Percentiles rank a stretch among this genome's conserved stretches.
Evolutionary conservation across 2,888 invertebrate species (phyloP).

Genomic region (Trileptium ribeirensis): DNA sequence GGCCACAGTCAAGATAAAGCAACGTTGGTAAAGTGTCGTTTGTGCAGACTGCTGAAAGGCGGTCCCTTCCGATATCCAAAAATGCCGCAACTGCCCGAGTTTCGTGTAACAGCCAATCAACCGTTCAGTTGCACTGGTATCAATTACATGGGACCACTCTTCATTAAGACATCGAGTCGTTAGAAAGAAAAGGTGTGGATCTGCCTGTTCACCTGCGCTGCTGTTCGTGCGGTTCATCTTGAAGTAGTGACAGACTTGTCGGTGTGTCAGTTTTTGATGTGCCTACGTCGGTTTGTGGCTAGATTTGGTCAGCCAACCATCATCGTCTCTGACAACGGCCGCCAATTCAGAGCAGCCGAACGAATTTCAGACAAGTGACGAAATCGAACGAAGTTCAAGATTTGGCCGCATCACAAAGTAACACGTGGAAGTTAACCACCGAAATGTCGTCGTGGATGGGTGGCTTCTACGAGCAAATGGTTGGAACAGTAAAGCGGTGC

Average conservation of each 20-base stretch:
- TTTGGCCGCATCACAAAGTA: neutral
- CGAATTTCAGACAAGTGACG: constrained; percentile 42
- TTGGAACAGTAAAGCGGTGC: too few relatives aligned
- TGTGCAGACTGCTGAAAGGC: neutral
- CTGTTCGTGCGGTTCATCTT: too few relatives aligned
- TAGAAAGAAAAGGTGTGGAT: constrained; percentile 46
- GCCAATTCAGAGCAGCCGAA: constrained; percentile 49
- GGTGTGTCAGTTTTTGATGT: too few relatives aligned
- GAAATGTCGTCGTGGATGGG: too few relatives aligned
- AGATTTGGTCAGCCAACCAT: constrained; percentile 46
- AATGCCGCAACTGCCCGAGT: neutral
- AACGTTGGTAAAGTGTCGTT: neutral
- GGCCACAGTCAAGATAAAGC: neutral
- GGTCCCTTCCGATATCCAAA: neutral
- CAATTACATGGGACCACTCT: too few relatives aligned
- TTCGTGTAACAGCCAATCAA: neutral
- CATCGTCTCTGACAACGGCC: too few relatives aligned
- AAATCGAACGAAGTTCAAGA: neutral
- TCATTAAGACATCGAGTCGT: constrained; percentile 24
- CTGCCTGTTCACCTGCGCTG: too few relatives aligned
- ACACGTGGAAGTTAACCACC: neutral
- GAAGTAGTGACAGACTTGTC: too few relatives aligned
- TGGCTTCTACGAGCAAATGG: too few relatives aligned
- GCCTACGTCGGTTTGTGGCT: constrained; percentile 52
- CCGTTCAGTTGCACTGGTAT: too few relatives aligned